Percentiles rank a stretch among this genome's conserved stretches.
Conservation (phyloP, 2,797 vertebrate species). For the Phalloptychus januarius region DNA sequence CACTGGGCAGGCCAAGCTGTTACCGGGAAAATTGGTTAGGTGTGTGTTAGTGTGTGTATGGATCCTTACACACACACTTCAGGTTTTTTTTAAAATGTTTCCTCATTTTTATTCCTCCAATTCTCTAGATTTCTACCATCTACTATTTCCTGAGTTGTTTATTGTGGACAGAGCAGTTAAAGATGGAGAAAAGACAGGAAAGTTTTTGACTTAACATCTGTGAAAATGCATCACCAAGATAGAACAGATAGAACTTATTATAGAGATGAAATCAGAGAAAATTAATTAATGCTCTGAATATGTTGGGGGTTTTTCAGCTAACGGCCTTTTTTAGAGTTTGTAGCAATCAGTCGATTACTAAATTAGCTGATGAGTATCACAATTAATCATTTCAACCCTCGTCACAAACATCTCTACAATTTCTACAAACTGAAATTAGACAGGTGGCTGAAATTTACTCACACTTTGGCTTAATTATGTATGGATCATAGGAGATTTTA, state of each 20-base stretch:
- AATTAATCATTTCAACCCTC: too few species aligned
- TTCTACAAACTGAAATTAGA: neutral
- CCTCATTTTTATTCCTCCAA: neutral
- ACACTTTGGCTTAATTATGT: neutral
- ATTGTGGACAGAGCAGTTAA: conserved; percentile 8
- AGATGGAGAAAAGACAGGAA: neutral
- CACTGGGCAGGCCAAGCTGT: conserved; percentile 45
- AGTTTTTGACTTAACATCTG: neutral
- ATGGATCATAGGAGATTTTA: neutral
- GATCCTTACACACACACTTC: conserved; percentile 20
- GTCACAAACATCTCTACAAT: neutral
- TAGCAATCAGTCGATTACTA: too few species aligned
- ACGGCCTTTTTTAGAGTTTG: too few species aligned
- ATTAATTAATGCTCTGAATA: neutral
- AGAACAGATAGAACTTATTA: neutral
- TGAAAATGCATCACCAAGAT: conserved; percentile 2
- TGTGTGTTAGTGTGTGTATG: conserved; percentile 20
- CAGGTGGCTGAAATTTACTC: neutral
- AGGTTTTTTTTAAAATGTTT: neutral
- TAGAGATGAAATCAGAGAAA: neutral
- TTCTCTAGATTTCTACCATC: conserved; percentile 1
- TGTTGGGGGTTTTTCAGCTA: too few species aligned
- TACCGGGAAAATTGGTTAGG: conserved; percentile 19
- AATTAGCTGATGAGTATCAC: too few species aligned
- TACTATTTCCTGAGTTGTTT: neutral